phyloP scores from a whole-genome alignment of 2,797 vertebrate genomes.

The Neosilurus hyrtlii region DNA sequence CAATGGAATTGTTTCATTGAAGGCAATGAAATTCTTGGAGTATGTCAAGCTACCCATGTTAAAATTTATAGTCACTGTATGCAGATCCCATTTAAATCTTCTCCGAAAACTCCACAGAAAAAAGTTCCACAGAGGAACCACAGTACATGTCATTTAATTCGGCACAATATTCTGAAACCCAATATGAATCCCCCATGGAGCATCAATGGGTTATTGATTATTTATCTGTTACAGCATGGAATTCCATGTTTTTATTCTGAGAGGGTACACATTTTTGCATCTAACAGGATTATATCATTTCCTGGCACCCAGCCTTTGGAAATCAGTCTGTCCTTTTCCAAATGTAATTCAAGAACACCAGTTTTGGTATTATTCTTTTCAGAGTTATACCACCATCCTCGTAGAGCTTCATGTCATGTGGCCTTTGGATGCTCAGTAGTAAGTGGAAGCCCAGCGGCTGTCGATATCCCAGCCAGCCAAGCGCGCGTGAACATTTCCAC shows the following conservation, averaged over 20 bases:
- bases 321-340: neutral
- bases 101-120: too few relatives aligned
- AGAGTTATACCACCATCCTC: conserved; percentile 11
- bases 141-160: too few relatives aligned
- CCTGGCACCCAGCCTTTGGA: neutral
- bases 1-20: too few relatives aligned
- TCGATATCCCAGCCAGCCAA: conserved; percentile 33
- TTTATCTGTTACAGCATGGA: neutral
- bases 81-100: too few relatives aligned
- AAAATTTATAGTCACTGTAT: too few relatives aligned
- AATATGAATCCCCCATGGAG: too few relatives aligned
- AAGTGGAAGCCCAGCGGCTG: conserved; percentile 39
- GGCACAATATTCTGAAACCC: too few relatives aligned
- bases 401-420: conserved; percentile 27
- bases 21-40: too few relatives aligned
- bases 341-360: conserved; percentile 4
- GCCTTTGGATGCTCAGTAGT: conserved; percentile 30
- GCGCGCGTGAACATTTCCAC: conserved; percentile 38
- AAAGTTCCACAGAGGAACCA: too few relatives aligned
- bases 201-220: neutral
- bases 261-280: neutral
- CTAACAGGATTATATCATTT: neutral
- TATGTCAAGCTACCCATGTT: too few relatives aligned
- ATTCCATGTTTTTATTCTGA: neutral
- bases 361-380: neutral